Conservation (phyloP, 2,113 vertebrate genomes). For the Procavia capensis region DNA sequence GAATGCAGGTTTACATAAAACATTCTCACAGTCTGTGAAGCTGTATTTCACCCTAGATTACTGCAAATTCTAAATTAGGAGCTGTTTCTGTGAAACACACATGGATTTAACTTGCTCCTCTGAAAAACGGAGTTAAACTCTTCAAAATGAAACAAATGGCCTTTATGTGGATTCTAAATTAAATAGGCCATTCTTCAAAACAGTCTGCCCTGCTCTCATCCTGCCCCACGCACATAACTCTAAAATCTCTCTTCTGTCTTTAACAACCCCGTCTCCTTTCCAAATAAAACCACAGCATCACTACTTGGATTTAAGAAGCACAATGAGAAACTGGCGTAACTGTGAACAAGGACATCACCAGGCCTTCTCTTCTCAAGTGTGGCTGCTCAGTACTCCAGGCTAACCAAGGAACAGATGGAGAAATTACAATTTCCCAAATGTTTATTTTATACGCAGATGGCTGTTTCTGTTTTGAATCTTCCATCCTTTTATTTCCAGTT, state of each 20-base stretch:
- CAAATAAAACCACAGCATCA: not conserved
- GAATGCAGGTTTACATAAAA: not conserved
- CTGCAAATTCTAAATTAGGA: not conserved
- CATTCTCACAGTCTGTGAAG: not conserved
- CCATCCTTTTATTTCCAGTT: not conserved
- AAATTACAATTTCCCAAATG: conserved; percentile 62
- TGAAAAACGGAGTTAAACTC: not conserved
- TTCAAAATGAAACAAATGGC: not conserved
- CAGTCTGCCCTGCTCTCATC: not conserved
- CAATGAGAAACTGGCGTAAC: not conserved
- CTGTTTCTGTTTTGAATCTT: conserved; percentile 52
- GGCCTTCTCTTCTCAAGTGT: not conserved
- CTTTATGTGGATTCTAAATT: conserved; percentile 6
- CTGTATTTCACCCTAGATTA: not conserved
- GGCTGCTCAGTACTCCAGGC: not conserved
- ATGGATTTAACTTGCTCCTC: not conserved
- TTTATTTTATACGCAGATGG: conserved; percentile 56
- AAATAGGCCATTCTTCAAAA: not conserved
- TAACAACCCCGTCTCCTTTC: not conserved
- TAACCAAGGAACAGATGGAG: conserved; percentile 60
- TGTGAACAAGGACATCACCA: not conserved
- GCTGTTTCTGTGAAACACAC: not conserved
- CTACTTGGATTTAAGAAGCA: not conserved
- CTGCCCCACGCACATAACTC: not conserved
- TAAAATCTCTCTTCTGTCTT: not conserved